Evolutionary conservation across 2,113 vertebrate species (phyloP).

Genomic region (Dissostichus mawsoni): DNA sequence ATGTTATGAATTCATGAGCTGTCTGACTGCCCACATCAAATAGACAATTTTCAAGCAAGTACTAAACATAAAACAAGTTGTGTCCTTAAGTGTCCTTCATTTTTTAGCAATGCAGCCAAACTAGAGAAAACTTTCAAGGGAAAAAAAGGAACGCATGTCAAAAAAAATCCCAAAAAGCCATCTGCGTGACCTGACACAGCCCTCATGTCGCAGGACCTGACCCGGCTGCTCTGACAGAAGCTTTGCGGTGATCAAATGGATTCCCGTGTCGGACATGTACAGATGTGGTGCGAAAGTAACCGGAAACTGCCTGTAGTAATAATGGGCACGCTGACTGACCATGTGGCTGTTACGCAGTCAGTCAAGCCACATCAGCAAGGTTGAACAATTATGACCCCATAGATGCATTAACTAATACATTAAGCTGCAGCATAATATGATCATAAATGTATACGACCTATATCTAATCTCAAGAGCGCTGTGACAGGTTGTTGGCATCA

Average conservation of each 20-base stretch:
- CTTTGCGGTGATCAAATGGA: constrained; percentile 51
- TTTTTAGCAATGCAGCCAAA: too few relatives aligned
- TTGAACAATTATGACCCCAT: not conserved
- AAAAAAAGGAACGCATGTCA: constrained; percentile 25
- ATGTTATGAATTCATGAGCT: constrained; percentile 12
- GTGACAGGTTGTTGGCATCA: not conserved
- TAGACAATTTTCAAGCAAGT: not conserved
- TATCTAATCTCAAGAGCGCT: not conserved
- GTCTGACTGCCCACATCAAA: not conserved
- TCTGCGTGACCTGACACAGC: constrained; percentile 49
- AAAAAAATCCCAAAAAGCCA: constrained; percentile 34
- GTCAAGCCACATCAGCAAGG: not conserved
- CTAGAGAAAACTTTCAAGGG: constrained; percentile 20
- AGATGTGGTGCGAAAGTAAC: constrained; percentile 64
- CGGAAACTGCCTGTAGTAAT: constrained; percentile 51
- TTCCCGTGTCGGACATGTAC: constrained; percentile 45
- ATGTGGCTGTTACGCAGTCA: constrained; percentile 59
- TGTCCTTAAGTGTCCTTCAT: not conserved
- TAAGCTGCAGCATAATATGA: not conserved
- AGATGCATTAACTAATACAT: constrained; percentile 6
- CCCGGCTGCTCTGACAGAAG: constrained; percentile 36
- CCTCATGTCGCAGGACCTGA: constrained; percentile 18
- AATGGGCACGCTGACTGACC: constrained; percentile 36
- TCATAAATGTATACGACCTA: too few relatives aligned
- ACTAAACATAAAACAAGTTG: not conserved